These are phyloP conservation scores for Clanis bilineata DNA, from an alignment of 2,888 invertebrate species.

Conservation along the genomic window DNA sequence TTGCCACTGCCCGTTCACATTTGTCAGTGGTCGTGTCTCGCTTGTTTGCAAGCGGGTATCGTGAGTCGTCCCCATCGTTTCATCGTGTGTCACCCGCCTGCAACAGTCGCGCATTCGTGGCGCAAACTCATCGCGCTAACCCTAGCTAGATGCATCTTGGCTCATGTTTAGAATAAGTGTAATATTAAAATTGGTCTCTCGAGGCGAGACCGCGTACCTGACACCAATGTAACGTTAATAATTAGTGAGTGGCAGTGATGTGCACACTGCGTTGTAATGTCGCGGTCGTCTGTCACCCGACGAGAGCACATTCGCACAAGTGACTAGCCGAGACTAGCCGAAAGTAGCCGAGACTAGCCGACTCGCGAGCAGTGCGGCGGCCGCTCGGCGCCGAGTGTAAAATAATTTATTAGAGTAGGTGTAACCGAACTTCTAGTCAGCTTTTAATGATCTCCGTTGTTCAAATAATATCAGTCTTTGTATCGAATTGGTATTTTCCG, in stretches of 20 bases:
- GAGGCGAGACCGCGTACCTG: conserved; percentile 71
- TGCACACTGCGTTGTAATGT: not conserved
- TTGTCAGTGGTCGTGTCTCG: conserved; percentile 69
- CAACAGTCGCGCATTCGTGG: conserved; percentile 25
- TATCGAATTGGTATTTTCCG: conserved; percentile 64
- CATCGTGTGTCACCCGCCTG: conserved; percentile 27
- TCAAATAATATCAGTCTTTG: conserved; percentile 65
- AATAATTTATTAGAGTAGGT: conserved; percentile 71
- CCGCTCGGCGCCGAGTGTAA: conserved; percentile 37
- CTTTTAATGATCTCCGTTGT: conserved; percentile 78
- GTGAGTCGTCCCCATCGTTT: conserved; percentile 25
- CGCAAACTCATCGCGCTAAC: conserved; percentile 50
- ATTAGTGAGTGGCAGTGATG: conserved; percentile 31
- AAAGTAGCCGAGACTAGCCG: no score
- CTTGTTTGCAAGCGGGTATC: conserved; percentile 51
- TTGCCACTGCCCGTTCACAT: conserved; percentile 33
- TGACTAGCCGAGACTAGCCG: no score
- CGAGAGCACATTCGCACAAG: conserved; percentile 51
- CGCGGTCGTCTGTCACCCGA: conserved; percentile 17
- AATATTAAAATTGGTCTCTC: conserved; percentile 52
- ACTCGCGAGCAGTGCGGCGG: conserved; percentile 23
- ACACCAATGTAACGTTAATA: conserved; percentile 67
- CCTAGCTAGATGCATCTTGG: conserved; percentile 65
- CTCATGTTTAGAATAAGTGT: conserved; percentile 63
- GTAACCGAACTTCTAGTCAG: conserved; percentile 78